Conservation (phyloP, 2,797 vertebrate genomes). For the Tauraco hartlaubi region DNA sequence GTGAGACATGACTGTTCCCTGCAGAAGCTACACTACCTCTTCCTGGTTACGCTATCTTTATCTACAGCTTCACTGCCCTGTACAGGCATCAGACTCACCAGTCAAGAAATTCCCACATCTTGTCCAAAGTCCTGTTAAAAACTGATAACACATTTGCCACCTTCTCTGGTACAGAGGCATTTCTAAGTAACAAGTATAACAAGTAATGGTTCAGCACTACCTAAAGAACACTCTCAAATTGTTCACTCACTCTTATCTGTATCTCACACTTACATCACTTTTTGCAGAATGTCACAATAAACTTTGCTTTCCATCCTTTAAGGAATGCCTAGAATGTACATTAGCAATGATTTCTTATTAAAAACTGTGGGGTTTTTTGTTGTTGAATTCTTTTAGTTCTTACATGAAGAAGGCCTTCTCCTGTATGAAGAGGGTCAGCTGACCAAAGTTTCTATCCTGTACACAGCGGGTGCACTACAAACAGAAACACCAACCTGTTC, state of each 20-base stretch:
- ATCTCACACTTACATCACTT: not conserved
- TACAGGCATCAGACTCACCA: not conserved
- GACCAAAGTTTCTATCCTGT: not conserved
- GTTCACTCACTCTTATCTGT: not conserved
- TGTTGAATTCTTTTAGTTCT: not conserved
- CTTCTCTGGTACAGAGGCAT: not conserved
- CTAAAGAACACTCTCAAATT: not conserved
- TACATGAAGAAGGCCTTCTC: not conserved
- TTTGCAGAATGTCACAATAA: not conserved
- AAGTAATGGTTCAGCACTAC: not conserved
- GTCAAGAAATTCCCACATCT: not conserved
- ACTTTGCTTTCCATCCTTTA: not conserved
- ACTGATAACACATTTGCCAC: not conserved
- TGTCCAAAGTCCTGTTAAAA: not conserved
- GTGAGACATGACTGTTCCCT: not conserved
- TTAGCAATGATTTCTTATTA: not conserved
- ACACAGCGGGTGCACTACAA: not conserved
- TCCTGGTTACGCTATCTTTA: not conserved
- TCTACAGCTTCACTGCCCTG: not conserved
- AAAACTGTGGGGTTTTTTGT: not conserved
- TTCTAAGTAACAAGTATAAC: not conserved
- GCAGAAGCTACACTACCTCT: not conserved
- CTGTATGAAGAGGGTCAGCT: not conserved
- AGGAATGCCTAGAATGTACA: not conserved
- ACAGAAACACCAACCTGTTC: not conserved